Percentiles rank a stretch among this genome's conserved stretches.
These are phyloP conservation scores for Xiphorhynchus erythropygius DNA, from an alignment of 2,797 vertebrate genomes.

Conservation along the genomic window DNA sequence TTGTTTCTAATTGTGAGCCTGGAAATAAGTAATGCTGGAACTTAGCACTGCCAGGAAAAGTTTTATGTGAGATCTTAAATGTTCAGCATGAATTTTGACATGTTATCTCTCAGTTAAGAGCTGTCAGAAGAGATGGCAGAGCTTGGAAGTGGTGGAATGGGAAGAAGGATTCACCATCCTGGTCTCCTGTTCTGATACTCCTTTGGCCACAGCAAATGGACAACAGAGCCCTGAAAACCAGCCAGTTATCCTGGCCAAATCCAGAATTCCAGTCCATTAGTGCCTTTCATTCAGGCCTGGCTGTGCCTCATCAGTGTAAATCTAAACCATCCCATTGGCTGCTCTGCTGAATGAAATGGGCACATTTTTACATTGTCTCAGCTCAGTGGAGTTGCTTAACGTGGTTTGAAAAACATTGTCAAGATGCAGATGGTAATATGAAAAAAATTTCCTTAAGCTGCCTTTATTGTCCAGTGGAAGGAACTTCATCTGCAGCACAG, in stretches of 20 bases:
- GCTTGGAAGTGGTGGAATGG: background rate
- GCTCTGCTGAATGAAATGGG: background rate
- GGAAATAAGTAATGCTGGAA: background rate
- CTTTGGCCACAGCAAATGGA: background rate
- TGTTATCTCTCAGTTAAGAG: background rate
- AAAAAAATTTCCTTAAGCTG: background rate
- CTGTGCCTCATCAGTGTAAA: slow-evolving; percentile 1
- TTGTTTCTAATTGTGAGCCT: background rate
- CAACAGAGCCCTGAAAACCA: background rate
- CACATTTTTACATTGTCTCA: background rate
- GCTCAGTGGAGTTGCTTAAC: background rate
- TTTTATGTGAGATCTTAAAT: background rate
- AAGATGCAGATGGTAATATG: slow-evolving; percentile 4
- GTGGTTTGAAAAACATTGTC: background rate
- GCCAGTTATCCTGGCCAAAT: background rate
- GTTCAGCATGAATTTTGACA: background rate
- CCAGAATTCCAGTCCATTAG: background rate
- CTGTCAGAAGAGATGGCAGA: background rate
- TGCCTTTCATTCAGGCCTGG: background rate
- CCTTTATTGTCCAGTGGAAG: background rate
- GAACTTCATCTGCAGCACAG: background rate
- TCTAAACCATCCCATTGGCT: slow-evolving; percentile 1
- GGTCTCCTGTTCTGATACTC: background rate
- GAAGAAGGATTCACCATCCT: background rate
- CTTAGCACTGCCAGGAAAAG: background rate